These are phyloP conservation scores for Reinhardtius hippoglossoides DNA, from an alignment of 2,113 vertebrate genomes.

Conservation along the genomic window DNA sequence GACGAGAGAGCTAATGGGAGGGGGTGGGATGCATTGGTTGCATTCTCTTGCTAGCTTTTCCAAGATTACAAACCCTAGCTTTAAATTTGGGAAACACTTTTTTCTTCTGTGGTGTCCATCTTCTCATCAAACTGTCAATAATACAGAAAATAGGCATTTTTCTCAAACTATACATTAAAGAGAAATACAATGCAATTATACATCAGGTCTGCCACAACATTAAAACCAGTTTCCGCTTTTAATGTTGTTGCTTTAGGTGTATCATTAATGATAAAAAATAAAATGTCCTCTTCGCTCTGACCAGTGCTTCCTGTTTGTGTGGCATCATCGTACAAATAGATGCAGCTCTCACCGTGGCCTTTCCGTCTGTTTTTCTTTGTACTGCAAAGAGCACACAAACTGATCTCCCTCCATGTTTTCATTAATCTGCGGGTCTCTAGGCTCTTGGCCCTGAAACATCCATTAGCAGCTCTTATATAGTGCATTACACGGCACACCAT, in stretches of 20 bases:
- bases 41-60: not conserved
- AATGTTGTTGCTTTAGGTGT: not conserved
- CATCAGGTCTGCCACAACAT: not conserved
- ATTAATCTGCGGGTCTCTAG: constrained; percentile 58
- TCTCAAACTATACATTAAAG: not conserved
- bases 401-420: constrained; percentile 55
- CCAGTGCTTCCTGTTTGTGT: constrained; percentile 5
- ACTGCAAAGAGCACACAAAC: constrained; percentile 52
- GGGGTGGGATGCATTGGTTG: too few species aligned
- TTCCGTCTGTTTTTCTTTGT: constrained; percentile 18
- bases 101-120: not conserved
- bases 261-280: not conserved
- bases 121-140: not conserved
- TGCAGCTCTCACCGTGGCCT: constrained; percentile 31
- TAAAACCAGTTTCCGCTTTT: not conserved
- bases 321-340: constrained; percentile 11
- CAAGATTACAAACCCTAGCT: not conserved
- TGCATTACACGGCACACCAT: constrained; percentile 38
- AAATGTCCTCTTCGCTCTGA: not conserved
- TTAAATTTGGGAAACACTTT: not conserved
- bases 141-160: not conserved
- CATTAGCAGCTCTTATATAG: constrained; percentile 63
- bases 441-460: constrained; percentile 54
- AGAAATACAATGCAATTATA: not conserved
- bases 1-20: too few species aligned